Conservation (phyloP, 2,797 vertebrate species). For the Sebastiscus albofasciatus region DNA sequence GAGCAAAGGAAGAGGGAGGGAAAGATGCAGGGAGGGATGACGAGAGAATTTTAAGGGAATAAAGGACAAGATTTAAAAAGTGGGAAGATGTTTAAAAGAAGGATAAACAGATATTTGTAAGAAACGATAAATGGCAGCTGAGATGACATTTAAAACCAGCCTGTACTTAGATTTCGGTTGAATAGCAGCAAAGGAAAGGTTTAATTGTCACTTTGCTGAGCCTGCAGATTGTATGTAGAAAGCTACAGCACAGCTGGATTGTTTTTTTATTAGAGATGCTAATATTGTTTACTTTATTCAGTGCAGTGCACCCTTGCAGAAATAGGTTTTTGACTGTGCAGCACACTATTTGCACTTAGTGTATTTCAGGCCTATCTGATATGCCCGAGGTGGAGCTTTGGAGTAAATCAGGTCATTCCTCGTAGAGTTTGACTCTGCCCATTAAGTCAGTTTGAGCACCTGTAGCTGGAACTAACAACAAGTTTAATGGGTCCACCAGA, state of each 20-base stretch:
- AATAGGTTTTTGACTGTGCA: not conserved
- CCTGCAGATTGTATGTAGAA: not conserved
- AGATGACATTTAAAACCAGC: not conserved
- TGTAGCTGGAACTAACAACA: not conserved
- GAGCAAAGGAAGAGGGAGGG: constrained; percentile 19
- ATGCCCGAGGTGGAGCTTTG: not conserved
- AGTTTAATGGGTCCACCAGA: not conserved
- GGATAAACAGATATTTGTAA: not conserved
- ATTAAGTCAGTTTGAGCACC: not conserved
- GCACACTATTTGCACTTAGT: not conserved
- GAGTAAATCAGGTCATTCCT: not conserved
- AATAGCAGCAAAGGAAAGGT: not conserved
- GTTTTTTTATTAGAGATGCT: not conserved
- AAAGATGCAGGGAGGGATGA: constrained; percentile 20
- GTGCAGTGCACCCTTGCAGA: not conserved
- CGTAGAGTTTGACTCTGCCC: not conserved
- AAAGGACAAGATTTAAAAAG: constrained; percentile 6
- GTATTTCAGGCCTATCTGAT: not conserved
- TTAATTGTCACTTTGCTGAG: constrained; percentile 1
- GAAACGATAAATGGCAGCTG: not conserved
- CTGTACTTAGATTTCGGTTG: not conserved
- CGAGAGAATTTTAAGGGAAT: not conserved
- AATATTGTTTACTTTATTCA: not conserved
- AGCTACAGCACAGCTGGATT: not conserved
- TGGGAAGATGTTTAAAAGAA: not conserved